Conservation (phyloP, 2,888 invertebrate species). For the Mesorhabditis belari region DNA sequence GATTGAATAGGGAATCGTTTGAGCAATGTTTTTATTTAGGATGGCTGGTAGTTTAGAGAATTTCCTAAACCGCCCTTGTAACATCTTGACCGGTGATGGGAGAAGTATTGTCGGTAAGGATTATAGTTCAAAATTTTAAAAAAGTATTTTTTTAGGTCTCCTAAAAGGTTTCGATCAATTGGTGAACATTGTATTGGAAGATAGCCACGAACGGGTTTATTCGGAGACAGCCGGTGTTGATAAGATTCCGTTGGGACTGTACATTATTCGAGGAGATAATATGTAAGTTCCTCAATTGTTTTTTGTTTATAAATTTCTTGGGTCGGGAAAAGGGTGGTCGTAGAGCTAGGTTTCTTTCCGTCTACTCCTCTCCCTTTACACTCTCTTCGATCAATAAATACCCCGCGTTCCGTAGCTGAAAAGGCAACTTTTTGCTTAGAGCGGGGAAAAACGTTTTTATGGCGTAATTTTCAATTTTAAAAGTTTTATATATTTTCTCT, state of each 20-base stretch:
- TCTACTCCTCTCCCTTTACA: no score
- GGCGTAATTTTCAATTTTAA: constrained; percentile 1
- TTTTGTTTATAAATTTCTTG: background rate
- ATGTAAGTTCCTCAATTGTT: constrained; percentile 68
- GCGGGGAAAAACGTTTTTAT: no score
- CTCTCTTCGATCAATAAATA: no score
- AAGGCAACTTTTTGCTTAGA: no score
- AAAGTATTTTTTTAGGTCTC: no score
- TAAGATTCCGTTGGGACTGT: constrained; percentile 88
- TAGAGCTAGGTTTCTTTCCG: no score
- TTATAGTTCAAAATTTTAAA: constrained; percentile 60
- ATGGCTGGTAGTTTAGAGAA: constrained; percentile 46
- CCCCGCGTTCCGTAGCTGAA: no score
- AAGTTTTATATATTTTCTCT: constrained; percentile 19
- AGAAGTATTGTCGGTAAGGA: constrained; percentile 90
- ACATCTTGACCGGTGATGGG: constrained; percentile 90
- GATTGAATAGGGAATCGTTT: no score
- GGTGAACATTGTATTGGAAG: constrained; percentile 94
- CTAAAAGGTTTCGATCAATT: constrained; percentile 86
- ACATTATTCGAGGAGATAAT: constrained; percentile 96
- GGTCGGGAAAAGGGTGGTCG: no score
- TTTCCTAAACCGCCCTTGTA: constrained; percentile 59
- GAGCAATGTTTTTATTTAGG: constrained; percentile 2
- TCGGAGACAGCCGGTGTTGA: constrained; percentile 76
- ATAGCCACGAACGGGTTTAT: constrained; percentile 96